Base-by-base conservation (phyloP, 2,113 vertebrate genomes). In the Seriola aureovittata region DNA sequence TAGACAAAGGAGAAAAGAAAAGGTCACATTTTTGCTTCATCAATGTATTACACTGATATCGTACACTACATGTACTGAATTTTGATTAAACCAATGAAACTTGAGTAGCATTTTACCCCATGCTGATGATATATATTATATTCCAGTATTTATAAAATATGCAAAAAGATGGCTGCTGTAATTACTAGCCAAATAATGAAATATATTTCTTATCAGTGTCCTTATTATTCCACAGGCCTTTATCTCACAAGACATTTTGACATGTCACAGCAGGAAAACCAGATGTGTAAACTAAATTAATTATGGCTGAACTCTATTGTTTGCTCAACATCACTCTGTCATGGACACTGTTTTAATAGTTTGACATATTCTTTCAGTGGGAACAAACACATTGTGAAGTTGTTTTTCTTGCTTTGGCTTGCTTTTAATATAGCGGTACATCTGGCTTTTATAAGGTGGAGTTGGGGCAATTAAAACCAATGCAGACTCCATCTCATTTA, bases 401-500 rank as follows among this genome's bases (percentile, higher is more conserved):
- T 40, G 6, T 58, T 4, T 66, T 54, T 14, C 36, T n/a, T 13
- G 17, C 10, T 57, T 78, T 58, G 9, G 17, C 3, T 46, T 55
- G n/a, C 25, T 32, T n/a, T 67, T n/a, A 25, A 58, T 57, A 34
- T 5, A 1, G 13, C 17, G 17, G 52, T 46, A 48, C n/a, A 17
- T 34, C 3, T 63, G 57, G 21, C 36, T 36, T 74, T 65, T 59
- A 62, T 40, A 29, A 25, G 19, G 23, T n/a, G 17, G 21, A 42
- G 46, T 34, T 48, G 25, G 0, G 23, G 0, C n/a, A 0, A 5
- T n/a, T 6, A 19, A 58, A 63, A 13, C 44, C 16, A 11, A n/a
- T 16, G 6, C 25, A 19, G 55, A 50, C 55, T 76, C 50, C 21
- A 17, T 79, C 72, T 16, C 58, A 81, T 89, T 77, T 57, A 73